These are phyloP conservation scores for Priocnemis perturbator DNA, from an alignment of 2,888 invertebrate species.

Conservation along the genomic window DNA sequence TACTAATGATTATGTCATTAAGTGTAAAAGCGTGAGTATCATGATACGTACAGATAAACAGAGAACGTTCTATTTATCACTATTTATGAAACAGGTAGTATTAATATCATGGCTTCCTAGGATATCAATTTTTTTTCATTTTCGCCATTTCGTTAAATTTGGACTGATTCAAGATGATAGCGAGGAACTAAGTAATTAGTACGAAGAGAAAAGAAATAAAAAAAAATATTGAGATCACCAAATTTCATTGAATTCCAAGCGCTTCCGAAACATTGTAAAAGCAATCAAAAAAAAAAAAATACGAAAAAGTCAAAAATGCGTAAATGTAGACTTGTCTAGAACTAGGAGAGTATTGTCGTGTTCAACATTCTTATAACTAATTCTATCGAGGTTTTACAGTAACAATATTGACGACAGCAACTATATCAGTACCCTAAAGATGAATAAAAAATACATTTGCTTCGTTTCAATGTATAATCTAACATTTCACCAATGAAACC, in stretches of 20 bases:
- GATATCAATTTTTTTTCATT: conserved; percentile 48
- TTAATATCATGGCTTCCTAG: conserved; percentile 61
- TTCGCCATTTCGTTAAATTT: conserved; percentile 26
- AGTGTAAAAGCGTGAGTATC: conserved; percentile 73
- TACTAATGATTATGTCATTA: conserved; percentile 64
- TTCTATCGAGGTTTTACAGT: conserved; percentile 23
- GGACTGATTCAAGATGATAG: conserved; percentile 29
- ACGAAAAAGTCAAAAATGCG: conserved; percentile 44
- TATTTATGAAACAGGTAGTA: conserved; percentile 64
- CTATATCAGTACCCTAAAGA: conserved; percentile 34
- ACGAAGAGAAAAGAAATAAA: conserved; percentile 23
- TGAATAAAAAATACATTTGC: conserved; percentile 45
- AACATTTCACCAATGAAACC: conserved; percentile 17
- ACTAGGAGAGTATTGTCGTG: conserved; percentile 60
- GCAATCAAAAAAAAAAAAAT: conserved; percentile 38
- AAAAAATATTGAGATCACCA: conserved; percentile 40
- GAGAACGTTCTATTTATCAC: conserved; percentile 67
- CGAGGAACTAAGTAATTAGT: conserved; percentile 44
- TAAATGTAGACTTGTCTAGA: conserved; percentile 48
- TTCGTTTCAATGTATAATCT: conserved; percentile 30
- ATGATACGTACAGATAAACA: conserved; percentile 71
- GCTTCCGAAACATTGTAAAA: conserved; percentile 36
- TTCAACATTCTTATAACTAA: conserved; percentile 48
- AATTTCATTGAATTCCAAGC: conserved; percentile 36
- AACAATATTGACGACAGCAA: conserved; percentile 30